A percentile compares a stretch with the other conserved stretches of the same genome.
These are phyloP conservation scores for Dermolepida albohirtum DNA, from an alignment of 2,888 invertebrate species.

Conservation along the genomic window DNA sequence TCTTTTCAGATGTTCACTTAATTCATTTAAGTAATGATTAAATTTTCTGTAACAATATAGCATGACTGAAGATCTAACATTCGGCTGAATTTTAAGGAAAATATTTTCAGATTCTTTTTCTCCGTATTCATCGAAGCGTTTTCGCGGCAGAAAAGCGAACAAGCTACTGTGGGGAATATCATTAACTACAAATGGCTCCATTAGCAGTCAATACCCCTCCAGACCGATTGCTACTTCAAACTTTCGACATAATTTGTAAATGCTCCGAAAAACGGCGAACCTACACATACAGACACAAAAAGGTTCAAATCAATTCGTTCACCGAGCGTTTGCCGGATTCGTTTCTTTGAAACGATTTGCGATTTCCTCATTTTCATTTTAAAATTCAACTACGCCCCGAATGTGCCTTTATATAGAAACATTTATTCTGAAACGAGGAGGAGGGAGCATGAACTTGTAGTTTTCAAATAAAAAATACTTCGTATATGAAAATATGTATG, in stretches of 20 bases:
- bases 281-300: constrained; percentile 11
- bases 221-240: constrained; percentile 52
- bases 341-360: constrained; percentile 9
- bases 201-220: constrained; percentile 55
- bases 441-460: too few species aligned
- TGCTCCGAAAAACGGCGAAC: constrained; percentile 44
- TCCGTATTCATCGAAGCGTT: constrained; percentile 11
- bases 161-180: constrained; percentile 28
- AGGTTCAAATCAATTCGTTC: constrained; percentile 19
- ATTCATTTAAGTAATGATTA: too few species aligned
- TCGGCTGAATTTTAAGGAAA: too few species aligned
- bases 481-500: too few species aligned
- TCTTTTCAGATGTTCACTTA: too few species aligned
- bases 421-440: too few species aligned
- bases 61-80: too few species aligned
- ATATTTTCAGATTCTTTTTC: not conserved
- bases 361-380: too few species aligned
- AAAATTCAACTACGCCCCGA: too few species aligned
- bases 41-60: too few species aligned
- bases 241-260: constrained; percentile 56
- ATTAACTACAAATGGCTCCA: constrained; percentile 53
- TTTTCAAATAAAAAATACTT: too few species aligned
- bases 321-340: constrained; percentile 10
- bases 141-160: constrained; percentile 20
- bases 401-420: too few species aligned